A percentile compares a stretch with the other conserved stretches of the same genome.
Evolutionary conservation across 2,797 vertebrate species (phyloP).

Genomic region (Periparus ater): DNA sequence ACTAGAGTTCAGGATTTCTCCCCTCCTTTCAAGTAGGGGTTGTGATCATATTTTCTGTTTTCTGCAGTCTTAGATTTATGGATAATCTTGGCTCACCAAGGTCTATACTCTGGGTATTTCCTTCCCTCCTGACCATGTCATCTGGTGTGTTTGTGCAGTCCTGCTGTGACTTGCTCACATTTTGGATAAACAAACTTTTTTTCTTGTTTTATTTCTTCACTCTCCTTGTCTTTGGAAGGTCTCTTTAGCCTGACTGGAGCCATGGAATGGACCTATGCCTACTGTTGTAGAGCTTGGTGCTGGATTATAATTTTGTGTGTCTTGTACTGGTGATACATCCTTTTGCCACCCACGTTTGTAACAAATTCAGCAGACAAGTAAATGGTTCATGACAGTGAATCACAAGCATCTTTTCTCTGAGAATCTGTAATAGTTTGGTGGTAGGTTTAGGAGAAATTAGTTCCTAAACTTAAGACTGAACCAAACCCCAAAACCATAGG

Average conservation of each 20-base stretch:
- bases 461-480: background rate
- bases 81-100: constrained; percentile 34
- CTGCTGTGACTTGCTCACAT: constrained; percentile 29
- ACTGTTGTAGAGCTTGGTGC: background rate
- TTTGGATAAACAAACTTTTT: constrained; percentile 38
- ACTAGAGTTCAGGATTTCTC: background rate
- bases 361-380: background rate
- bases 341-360: background rate
- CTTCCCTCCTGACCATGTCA: constrained; percentile 7
- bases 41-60: background rate
- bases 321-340: background rate
- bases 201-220: background rate
- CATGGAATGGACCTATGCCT: background rate
- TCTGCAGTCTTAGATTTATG: background rate
- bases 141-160: constrained; percentile 53
- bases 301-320: fast-evolving
- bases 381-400: background rate
- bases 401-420: background rate
- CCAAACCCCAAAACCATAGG: background rate
- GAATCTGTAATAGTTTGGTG: background rate
- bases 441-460: background rate
- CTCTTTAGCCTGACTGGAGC: background rate
- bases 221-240: background rate
- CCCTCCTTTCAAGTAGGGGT: background rate
- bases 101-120: background rate